Evolutionary conservation across 2,797 vertebrate genomes (phyloP).

Genomic region (Propithecus perrieri): DNA sequence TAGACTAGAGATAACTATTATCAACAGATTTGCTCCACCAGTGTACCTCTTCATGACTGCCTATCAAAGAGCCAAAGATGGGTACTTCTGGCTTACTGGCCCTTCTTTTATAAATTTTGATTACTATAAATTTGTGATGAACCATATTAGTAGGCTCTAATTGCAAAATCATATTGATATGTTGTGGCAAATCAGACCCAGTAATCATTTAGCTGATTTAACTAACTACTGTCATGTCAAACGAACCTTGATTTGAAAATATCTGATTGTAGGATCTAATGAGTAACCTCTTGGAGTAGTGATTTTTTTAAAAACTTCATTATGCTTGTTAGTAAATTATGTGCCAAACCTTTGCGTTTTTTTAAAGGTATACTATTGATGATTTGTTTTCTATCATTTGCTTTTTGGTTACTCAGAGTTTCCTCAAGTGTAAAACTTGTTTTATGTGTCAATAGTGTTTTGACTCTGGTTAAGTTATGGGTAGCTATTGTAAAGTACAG

Average conservation of each 20-base stretch:
- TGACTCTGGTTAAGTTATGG: background rate
- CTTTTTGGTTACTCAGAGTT: constrained; percentile 12
- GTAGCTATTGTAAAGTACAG: background rate
- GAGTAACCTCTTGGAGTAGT: background rate
- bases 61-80: background rate
- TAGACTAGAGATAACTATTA: background rate
- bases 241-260: background rate
- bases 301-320: background rate
- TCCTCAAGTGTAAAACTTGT: constrained; percentile 29
- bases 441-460: background rate
- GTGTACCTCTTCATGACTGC: background rate
- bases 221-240: background rate
- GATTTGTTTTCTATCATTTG: constrained; percentile 16
- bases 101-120: background rate
- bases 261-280: background rate
- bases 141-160: background rate
- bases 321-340: constrained; percentile 34
- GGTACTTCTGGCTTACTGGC: background rate
- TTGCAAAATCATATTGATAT: background rate
- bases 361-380: background rate
- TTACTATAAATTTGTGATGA: background rate
- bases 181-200: background rate
- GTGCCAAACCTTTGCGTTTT: background rate
- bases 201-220: background rate
- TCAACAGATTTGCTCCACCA: background rate